Conservation (phyloP, 2,113 vertebrate genomes). For the Catharus fuscescens region DNA sequence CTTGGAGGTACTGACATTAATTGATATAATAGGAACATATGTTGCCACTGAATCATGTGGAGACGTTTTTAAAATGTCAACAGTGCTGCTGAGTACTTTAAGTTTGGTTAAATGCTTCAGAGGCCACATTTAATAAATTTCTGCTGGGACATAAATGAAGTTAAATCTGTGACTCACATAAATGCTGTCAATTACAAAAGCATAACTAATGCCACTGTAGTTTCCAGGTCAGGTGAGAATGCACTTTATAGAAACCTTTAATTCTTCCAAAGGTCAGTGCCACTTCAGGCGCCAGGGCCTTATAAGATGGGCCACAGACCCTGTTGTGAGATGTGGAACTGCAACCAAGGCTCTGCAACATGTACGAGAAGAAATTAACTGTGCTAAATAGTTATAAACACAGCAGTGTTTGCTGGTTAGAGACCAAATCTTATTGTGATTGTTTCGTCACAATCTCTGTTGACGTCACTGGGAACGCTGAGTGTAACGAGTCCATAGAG, state of each 20-base stretch:
- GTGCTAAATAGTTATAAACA: background rate
- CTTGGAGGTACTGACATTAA: background rate
- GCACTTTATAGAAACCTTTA: background rate
- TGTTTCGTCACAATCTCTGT: background rate
- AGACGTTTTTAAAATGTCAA: background rate
- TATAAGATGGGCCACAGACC: background rate
- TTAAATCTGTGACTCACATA: background rate
- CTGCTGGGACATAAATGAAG: background rate
- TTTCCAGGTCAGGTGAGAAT: background rate
- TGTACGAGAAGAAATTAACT: background rate
- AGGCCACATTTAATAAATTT: background rate
- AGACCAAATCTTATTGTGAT: background rate
- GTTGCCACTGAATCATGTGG: background rate
- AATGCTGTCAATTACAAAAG: background rate
- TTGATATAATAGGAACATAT: background rate
- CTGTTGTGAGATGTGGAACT: background rate
- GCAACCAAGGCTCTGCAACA: background rate
- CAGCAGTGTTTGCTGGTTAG: background rate
- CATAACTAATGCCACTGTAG: background rate
- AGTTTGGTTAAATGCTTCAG: background rate
- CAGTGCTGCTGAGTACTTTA: background rate
- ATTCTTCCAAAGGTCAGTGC: background rate
- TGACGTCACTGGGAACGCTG: background rate
- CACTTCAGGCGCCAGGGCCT: background rate
- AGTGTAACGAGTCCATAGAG: background rate